phyloP scores from a whole-genome alignment of 1,140 invertebrate genomes.

The Sarcophaga peregrina region DNA sequence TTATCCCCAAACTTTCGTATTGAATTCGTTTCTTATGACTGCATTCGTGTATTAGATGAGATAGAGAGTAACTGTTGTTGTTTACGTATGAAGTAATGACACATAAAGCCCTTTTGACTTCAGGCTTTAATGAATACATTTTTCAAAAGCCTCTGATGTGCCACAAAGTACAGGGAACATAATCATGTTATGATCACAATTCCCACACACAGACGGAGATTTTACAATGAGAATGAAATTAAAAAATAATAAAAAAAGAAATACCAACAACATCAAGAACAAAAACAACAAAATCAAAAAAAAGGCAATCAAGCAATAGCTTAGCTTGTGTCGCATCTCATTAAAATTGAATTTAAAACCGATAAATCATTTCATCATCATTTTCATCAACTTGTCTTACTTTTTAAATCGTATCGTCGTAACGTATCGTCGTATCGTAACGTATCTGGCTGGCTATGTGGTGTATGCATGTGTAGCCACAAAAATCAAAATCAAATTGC shows the following conservation, averaged over 20 bases:
- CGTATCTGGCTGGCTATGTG: not conserved
- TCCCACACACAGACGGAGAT: not conserved
- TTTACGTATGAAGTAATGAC: too few relatives aligned
- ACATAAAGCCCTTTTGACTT: too few relatives aligned
- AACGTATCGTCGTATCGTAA: not conserved
- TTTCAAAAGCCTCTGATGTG: too few relatives aligned
- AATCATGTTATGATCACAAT: conserved; percentile 7
- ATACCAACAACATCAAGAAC: not conserved
- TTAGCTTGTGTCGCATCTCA: conserved; percentile 16
- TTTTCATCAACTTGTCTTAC: not conserved
- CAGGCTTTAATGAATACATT: too few relatives aligned
- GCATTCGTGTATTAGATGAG: too few relatives aligned
- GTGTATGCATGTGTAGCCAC: not conserved
- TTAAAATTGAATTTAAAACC: conserved; percentile 33
- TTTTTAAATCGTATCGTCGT: not conserved
- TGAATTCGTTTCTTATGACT: too few relatives aligned
- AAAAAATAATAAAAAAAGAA: too few relatives aligned
- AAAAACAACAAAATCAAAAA: too few relatives aligned
- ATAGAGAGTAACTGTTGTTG: too few relatives aligned
- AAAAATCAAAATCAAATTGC: conserved; percentile 17
- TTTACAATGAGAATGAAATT: not conserved
- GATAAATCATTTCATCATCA: conserved; percentile 38
- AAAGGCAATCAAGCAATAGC: too few relatives aligned
- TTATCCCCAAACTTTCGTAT: too few relatives aligned
- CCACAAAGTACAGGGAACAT: not conserved